Evolutionary conservation across 1,140 invertebrate genomes (phyloP).

Genomic region (Drosophila sulfurigaster): DNA sequence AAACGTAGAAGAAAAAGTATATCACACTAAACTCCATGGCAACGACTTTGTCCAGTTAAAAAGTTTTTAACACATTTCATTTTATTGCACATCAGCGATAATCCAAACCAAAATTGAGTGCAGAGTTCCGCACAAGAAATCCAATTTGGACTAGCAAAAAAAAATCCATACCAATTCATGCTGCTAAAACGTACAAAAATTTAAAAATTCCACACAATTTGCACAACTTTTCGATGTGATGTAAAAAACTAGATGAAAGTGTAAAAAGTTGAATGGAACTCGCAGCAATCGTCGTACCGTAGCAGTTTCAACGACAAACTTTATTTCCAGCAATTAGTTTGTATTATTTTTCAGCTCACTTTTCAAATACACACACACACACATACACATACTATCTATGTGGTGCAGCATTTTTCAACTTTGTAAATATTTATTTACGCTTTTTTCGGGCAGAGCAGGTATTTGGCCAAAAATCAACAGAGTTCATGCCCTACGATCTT

Average conservation of each 20-base stretch:
- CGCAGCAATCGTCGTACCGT: constrained; percentile 46
- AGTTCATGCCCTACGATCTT: constrained; percentile 45
- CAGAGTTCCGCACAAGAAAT: constrained; percentile 49
- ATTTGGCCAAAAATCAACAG: constrained; percentile 20
- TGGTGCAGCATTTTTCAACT: constrained; percentile 57
- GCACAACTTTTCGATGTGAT: constrained; percentile 37
- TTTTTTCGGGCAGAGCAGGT: constrained; percentile 41
- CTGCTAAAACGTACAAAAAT: constrained; percentile 47
- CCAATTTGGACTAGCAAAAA: constrained; percentile 44
- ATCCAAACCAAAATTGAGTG: constrained; percentile 77
- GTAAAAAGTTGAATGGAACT: constrained; percentile 60
- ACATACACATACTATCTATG: constrained; percentile 1
- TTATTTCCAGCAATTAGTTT: constrained; percentile 76
- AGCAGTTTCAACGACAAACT: constrained; percentile 62
- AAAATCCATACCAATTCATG: constrained; percentile 36
- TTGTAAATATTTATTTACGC: constrained; percentile 71
- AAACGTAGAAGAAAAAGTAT: constrained; percentile 3
- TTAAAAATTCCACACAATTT: constrained; percentile 62
- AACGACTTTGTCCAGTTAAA: constrained; percentile 44
- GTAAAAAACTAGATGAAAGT: constrained; percentile 36
- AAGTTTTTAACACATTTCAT: constrained; percentile 56
- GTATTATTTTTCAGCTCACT: constrained; percentile 62
- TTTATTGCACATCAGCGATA: constrained; percentile 75
- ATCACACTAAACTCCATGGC: constrained; percentile 18
- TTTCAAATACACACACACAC: constrained; percentile 27